A percentile compares a stretch with the other conserved stretches of the same genome.
Conservation (phyloP, 2,797 vertebrate species). For the Sebastes steindachneri region DNA sequence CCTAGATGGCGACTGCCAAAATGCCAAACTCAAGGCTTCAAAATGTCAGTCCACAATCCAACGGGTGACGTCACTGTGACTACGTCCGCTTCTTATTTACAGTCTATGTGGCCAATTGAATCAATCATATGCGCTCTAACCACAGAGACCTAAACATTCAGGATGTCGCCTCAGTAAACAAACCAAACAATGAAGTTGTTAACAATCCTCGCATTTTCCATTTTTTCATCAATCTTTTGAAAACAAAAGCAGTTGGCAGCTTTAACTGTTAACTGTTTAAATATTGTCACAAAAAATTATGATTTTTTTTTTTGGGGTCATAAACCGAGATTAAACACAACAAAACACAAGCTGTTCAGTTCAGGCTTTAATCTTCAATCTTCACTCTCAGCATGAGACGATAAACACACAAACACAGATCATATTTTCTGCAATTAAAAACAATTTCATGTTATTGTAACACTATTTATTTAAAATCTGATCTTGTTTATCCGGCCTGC, state of each 20-base stretch:
- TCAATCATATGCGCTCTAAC: background rate
- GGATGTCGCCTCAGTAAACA: background rate
- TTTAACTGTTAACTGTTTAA: background rate
- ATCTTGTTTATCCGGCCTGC: slow-evolving; percentile 23
- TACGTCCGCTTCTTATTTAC: too few relatives aligned
- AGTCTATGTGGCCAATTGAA: background rate
- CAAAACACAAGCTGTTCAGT: slow-evolving; percentile 3
- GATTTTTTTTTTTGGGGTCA: background rate
- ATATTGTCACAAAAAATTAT: background rate
- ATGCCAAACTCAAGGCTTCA: too few relatives aligned
- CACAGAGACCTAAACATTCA: background rate
- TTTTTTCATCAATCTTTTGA: background rate
- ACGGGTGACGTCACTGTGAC: too few relatives aligned
- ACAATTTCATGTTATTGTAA: slow-evolving; percentile 4
- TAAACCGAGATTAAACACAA: background rate
- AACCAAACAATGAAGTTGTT: slow-evolving; percentile 1
- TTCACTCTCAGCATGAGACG: background rate
- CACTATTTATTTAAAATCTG: slow-evolving; percentile 3
- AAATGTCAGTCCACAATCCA: too few relatives aligned
- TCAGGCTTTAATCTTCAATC: background rate
- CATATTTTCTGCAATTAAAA: slow-evolving; percentile 8
- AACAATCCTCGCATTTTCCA: slow-evolving; percentile 8
- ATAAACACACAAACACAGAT: slow-evolving; percentile 9
- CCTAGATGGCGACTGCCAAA: too few relatives aligned
- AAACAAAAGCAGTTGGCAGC: background rate